phyloP scores from a whole-genome alignment of 1,140 invertebrate species.

The Aphelenchoides fujianensis region DNA sequence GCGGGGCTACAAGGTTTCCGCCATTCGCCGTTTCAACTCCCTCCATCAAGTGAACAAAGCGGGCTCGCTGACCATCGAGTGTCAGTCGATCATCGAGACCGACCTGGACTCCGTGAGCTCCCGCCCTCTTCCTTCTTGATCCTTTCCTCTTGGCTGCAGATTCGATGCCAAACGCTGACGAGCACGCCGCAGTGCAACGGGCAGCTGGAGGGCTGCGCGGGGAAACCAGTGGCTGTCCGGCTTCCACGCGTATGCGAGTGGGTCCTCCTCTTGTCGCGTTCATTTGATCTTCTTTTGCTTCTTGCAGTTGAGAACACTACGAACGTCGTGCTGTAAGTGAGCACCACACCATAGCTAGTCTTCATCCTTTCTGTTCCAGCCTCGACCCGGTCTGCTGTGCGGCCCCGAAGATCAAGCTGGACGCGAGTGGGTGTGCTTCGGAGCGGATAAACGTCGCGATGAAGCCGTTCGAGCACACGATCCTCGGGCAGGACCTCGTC shows the following conservation, averaged over 20 bases:
- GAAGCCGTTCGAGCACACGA: constrained; percentile 47
- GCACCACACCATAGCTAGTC: not conserved
- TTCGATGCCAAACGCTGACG: constrained; percentile 40
- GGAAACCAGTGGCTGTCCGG: constrained; percentile 54
- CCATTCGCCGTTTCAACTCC: constrained; percentile 46
- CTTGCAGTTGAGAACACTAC: constrained; percentile 53
- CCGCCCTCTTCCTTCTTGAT: too few relatives aligned
- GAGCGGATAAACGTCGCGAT: constrained; percentile 48
- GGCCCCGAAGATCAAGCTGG: constrained; percentile 43
- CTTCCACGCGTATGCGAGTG: constrained; percentile 47
- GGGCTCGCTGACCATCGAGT: constrained; percentile 55
- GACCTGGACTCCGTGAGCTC: constrained; percentile 22
- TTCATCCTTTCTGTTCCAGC: constrained; percentile 31
- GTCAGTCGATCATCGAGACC: constrained; percentile 41
- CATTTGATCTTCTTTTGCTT: too few relatives aligned
- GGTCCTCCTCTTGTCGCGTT: not conserved
- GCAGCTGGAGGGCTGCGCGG: constrained; percentile 47
- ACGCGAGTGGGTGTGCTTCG: constrained; percentile 46
- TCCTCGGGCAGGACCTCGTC: constrained; percentile 42
- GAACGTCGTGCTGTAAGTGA: constrained; percentile 54
- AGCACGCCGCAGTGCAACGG: constrained; percentile 56
- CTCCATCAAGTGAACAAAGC: constrained; percentile 35
- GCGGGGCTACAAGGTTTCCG: constrained; percentile 48
- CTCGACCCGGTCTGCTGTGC: constrained; percentile 56
- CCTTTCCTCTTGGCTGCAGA: too few relatives aligned